Evolutionary conservation across 2,797 vertebrate genomes (phyloP).

Genomic region (Chloroceryle amazona): DNA sequence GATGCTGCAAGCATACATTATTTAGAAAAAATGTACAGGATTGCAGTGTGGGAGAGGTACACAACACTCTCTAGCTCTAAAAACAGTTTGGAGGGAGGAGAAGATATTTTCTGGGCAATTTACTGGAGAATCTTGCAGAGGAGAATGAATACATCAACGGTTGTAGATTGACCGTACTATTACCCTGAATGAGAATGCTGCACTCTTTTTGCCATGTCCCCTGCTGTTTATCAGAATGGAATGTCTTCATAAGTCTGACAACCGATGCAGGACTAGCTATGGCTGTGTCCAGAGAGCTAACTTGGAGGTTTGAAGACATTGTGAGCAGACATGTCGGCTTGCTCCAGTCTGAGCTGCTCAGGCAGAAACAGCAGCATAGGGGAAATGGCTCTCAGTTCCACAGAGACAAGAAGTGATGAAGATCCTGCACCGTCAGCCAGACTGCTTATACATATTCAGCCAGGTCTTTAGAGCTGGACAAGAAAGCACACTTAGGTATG

Average conservation of each 20-base stretch:
- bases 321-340: background rate
- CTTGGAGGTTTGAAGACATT: background rate
- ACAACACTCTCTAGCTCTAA: background rate
- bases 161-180: background rate
- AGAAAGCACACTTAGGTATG: background rate
- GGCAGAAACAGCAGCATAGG: background rate
- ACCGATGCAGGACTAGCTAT: background rate
- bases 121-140: background rate
- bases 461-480: background rate
- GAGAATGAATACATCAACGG: background rate
- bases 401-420: accelerated
- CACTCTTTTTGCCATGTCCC: background rate
- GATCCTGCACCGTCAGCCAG: background rate
- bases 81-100: background rate
- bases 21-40: background rate
- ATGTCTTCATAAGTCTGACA: background rate
- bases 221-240: background rate
- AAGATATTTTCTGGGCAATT: background rate
- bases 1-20: background rate
- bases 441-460: background rate
- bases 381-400: background rate
- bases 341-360: background rate
- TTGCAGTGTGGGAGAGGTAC: background rate
- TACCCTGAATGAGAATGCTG: background rate
- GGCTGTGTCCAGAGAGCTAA: background rate